Conservation (phyloP, 2,113 vertebrate species). For the Plecotus auritus region DNA sequence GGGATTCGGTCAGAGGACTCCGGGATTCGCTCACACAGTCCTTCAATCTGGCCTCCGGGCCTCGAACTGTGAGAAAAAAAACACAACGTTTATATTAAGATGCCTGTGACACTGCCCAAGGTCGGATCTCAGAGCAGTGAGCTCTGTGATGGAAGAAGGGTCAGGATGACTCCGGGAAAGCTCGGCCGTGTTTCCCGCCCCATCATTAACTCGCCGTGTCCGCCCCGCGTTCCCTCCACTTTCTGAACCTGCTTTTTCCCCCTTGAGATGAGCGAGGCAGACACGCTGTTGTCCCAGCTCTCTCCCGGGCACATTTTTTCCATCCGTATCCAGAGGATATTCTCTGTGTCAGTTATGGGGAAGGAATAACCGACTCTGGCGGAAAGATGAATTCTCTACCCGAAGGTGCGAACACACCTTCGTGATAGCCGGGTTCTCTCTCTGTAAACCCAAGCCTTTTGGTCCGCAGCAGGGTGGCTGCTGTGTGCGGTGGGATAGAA, state of each 20-base stretch:
- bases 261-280: neutral
- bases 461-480: neutral
- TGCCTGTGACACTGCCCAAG: neutral
- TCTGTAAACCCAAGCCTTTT: neutral
- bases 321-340: neutral
- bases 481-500: neutral
- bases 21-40: too few relatives aligned
- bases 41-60: too few relatives aligned
- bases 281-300: neutral
- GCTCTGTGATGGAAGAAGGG: neutral
- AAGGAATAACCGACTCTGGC: neutral
- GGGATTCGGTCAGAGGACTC: too few relatives aligned
- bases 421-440: neutral
- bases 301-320: neutral
- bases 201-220: too few relatives aligned
- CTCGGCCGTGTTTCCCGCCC: neutral
- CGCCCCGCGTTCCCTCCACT: neutral
- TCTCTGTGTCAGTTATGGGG: neutral
- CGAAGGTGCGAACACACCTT: too few relatives aligned
- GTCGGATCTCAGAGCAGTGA: neutral
- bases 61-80: too few relatives aligned
- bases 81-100: too few relatives aligned
- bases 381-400: neutral
- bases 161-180: neutral
- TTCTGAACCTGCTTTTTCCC: neutral